phyloP scores from a whole-genome alignment of 1,140 invertebrate genomes.

The Panulirus ornatus region DNA sequence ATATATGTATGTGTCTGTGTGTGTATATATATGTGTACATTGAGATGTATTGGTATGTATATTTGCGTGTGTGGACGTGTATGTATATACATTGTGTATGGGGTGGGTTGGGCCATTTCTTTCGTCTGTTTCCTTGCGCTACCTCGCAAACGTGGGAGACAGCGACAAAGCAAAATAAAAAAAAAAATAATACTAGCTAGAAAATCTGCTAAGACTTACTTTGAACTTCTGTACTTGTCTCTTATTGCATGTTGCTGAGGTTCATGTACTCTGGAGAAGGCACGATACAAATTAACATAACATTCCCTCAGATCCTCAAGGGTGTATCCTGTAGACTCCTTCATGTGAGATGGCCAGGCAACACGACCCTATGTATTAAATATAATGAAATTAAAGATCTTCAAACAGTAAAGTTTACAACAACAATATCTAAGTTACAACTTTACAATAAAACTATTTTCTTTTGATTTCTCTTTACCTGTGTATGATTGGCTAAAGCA shows the following conservation, averaged over 20 bases:
- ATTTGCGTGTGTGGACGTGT: too few species aligned
- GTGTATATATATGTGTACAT: too few species aligned
- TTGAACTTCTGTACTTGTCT: conserved; percentile 89
- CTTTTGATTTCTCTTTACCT: conserved; percentile 43
- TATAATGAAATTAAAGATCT: not conserved
- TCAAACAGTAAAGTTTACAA: too few species aligned
- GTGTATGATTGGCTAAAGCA: conserved; percentile 87
- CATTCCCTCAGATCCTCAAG: conserved; percentile 85
- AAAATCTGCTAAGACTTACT: conserved; percentile 79
- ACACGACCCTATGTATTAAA: conserved; percentile 77
- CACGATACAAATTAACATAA: conserved; percentile 84
- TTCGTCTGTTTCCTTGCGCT: not conserved
- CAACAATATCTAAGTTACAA: too few species aligned
- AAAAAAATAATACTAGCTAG: not conserved
- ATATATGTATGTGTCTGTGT: too few species aligned
- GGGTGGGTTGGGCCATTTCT: not conserved
- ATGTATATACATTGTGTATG: too few species aligned
- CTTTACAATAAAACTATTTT: not conserved
- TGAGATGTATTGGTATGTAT: too few species aligned
- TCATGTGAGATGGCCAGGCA: conserved; percentile 84
- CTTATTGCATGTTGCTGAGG: conserved; percentile 89
- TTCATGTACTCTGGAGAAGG: conserved; percentile 83
- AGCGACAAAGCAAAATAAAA: not conserved
- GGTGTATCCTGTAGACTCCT: conserved; percentile 84
- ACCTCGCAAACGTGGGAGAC: not conserved